Conservation (phyloP, 2,113 vertebrate genomes). For the Circaetus cinerascens region DNA sequence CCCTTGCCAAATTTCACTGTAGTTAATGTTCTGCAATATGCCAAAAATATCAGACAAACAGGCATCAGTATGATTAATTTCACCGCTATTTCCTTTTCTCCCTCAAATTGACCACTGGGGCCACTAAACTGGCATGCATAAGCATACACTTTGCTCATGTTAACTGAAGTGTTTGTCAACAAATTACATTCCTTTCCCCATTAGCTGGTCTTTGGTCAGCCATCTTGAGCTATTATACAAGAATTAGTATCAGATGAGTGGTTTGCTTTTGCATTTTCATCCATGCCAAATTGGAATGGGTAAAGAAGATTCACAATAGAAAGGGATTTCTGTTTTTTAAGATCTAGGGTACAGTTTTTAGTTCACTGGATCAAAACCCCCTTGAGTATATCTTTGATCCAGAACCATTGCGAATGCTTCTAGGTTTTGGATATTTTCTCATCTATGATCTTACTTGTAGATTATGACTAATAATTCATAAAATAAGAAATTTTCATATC, state of each 20-base stretch:
- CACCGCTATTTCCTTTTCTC: slow-evolving; percentile 4
- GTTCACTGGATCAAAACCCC: neutral
- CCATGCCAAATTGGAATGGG: neutral
- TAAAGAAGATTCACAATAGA: neutral
- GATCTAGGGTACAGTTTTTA: neutral
- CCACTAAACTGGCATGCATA: neutral
- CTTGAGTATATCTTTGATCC: neutral
- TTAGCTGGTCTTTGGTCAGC: slow-evolving; percentile 44
- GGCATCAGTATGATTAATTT: slow-evolving; percentile 70
- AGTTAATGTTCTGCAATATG: slow-evolving; percentile 41
- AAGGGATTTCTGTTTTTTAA: neutral
- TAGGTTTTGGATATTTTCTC: neutral
- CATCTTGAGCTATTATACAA: slow-evolving; percentile 52
- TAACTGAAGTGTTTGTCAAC: slow-evolving; percentile 70
- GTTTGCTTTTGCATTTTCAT: slow-evolving; percentile 10
- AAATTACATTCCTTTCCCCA: slow-evolving; percentile 60
- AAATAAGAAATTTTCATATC: neutral
- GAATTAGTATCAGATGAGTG: slow-evolving; percentile 11
- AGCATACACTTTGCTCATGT: slow-evolving; percentile 12
- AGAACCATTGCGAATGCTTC: neutral
- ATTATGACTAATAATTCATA: neutral
- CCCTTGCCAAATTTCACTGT: slow-evolving; percentile 42
- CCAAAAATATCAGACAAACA: slow-evolving; percentile 67
- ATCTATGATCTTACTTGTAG: neutral
- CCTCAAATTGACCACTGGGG: slow-evolving; percentile 40